phyloP scores from a whole-genome alignment of 2,113 vertebrate genomes.

The Daubentonia madagascariensis region DNA sequence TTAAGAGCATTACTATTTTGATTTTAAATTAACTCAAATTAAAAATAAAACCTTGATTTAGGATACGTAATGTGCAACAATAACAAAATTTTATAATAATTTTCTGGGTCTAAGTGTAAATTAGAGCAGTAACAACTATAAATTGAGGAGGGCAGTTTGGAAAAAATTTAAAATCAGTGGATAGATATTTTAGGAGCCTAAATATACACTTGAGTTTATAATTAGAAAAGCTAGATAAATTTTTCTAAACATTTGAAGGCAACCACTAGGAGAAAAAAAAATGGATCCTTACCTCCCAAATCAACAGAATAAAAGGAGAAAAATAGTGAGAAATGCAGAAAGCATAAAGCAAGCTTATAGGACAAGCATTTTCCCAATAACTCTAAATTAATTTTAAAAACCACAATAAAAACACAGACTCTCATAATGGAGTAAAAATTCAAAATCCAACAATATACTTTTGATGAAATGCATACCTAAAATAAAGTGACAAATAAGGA shows the following conservation, averaged over 20 bases:
- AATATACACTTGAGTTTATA: neutral
- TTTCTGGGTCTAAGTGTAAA: neutral
- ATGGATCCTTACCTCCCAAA: neutral
- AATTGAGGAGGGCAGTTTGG: neutral
- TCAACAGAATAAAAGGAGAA: neutral
- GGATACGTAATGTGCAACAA: neutral
- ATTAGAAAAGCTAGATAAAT: neutral
- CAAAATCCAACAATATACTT: neutral
- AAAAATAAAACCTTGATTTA: neutral
- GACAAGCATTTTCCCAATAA: neutral
- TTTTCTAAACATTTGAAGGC: neutral
- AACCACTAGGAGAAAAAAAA: neutral
- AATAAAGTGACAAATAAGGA: neutral
- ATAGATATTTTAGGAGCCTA: neutral
- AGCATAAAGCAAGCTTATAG: neutral
- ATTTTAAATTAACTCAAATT: neutral
- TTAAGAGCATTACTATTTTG: neutral
- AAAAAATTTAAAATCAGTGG: neutral
- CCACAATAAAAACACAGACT: neutral
- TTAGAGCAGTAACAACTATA: neutral
- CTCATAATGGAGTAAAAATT: neutral
- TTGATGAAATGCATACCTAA: neutral
- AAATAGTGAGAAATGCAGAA: neutral
- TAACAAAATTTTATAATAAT: neutral
- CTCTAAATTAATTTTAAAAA: neutral